Evolutionary conservation across 2,888 invertebrate species (phyloP).

Genomic region (Acrocyrtus sp.): DNA sequence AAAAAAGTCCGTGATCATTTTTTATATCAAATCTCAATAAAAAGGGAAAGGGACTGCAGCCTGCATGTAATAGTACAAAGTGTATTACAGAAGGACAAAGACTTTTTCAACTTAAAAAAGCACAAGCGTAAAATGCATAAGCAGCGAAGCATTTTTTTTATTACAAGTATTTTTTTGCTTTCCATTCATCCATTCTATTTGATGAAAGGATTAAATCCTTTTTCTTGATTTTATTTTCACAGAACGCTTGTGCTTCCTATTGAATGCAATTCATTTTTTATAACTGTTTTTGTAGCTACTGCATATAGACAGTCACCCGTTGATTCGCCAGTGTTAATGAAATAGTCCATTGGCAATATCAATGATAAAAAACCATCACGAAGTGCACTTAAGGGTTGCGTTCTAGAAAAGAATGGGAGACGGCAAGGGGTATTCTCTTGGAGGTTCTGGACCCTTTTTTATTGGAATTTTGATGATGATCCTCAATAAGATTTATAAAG

Average conservation of each 20-base stretch:
- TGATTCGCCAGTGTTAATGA: slow-evolving; percentile 5
- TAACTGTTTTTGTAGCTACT: slow-evolving; percentile 38
- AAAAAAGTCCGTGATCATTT: slow-evolving; percentile 28
- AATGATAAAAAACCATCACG: too few species aligned
- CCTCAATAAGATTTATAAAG: slow-evolving; percentile 40
- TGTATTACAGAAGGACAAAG: too few species aligned
- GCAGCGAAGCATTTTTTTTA: too few species aligned
- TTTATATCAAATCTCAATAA: slow-evolving; percentile 53
- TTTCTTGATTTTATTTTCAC: slow-evolving; percentile 41
- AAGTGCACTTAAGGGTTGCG: background rate
- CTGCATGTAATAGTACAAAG: too few species aligned
- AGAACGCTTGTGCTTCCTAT: too few species aligned
- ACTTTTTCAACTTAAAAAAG: too few species aligned
- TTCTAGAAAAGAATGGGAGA: too few species aligned
- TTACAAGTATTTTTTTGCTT: too few species aligned
- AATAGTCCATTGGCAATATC: too few species aligned
- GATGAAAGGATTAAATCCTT: slow-evolving; percentile 47
- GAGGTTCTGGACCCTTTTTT: slow-evolving; percentile 26
- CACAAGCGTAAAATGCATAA: too few species aligned
- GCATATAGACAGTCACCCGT: slow-evolving; percentile 33
- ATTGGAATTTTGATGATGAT: slow-evolving; percentile 48
- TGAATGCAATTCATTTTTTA: too few species aligned
- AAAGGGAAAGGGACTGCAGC: slow-evolving; percentile 25
- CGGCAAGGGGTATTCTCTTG: too few species aligned
- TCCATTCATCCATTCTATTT: slow-evolving; percentile 18